phyloP scores from a whole-genome alignment of 2,113 vertebrate genomes.

The Cavia porcellus region DNA sequence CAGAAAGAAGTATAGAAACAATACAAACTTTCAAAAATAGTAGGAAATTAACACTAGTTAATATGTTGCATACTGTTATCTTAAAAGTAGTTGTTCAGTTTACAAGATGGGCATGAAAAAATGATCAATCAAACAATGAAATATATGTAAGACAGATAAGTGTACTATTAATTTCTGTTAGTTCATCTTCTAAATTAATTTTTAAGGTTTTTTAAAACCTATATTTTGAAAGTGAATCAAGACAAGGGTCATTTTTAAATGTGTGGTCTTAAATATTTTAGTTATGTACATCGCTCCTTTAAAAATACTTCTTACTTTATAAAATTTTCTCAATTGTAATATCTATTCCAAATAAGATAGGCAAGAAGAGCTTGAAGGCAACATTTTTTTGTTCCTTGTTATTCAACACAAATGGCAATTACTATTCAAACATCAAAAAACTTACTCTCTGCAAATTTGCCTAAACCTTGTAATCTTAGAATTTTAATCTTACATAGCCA shows the following conservation, averaged over 20 bases:
- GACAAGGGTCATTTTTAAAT: neutral
- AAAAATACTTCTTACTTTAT: neutral
- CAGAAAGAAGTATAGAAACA: too few species aligned
- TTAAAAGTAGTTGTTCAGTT: too few species aligned
- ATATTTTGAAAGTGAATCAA: neutral
- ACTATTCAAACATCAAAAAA: neutral
- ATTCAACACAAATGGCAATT: neutral
- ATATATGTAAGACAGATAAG: too few species aligned
- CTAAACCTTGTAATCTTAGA: neutral
- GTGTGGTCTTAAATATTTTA: neutral
- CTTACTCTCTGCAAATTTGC: neutral
- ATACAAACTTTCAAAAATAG: too few species aligned
- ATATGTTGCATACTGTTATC: too few species aligned
- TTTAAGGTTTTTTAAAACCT: neutral
- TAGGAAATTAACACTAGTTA: too few species aligned
- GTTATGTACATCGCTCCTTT: slow-evolving; percentile 3
- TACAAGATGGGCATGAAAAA: too few species aligned
- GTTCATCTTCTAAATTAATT: neutral
- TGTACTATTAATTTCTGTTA: too few species aligned
- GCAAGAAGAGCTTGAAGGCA: neutral
- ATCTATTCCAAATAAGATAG: neutral
- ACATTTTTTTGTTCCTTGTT: neutral
- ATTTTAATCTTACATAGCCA: neutral
- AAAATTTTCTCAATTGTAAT: neutral
- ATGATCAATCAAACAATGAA: too few species aligned